phyloP scores from a whole-genome alignment of 2,113 vertebrate species.

The Lepus europaeus region DNA sequence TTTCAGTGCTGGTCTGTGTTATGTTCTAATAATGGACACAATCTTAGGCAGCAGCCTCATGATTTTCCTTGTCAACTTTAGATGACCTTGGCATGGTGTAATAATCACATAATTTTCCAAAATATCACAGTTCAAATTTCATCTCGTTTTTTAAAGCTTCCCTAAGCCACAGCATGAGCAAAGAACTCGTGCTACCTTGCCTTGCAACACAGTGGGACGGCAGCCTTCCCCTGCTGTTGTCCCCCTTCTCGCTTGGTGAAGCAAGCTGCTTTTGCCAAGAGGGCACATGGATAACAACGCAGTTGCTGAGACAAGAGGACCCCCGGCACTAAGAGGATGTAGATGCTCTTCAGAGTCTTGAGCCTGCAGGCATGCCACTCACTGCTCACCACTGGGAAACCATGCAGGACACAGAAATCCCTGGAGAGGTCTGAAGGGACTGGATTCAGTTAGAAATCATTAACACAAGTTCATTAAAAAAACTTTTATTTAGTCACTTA shows the following conservation, averaged over 20 bases:
- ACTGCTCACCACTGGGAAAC: not conserved
- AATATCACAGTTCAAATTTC: not conserved
- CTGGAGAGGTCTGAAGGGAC: too few relatives aligned
- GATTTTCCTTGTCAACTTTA: not conserved
- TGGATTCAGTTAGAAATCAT: not conserved
- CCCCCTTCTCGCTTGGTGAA: not conserved
- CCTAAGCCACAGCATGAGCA: not conserved
- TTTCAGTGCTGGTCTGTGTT: not conserved
- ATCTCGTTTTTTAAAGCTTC: not conserved
- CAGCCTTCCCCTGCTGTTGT: rapidly evolving
- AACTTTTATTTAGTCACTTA: not conserved
- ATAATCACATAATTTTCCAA: not conserved
- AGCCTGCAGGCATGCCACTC: not conserved
- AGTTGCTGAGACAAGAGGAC: not conserved
- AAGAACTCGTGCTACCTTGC: not conserved
- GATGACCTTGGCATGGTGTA: not conserved
- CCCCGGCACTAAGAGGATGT: not conserved
- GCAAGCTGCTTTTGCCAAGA: not conserved
- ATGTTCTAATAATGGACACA: not conserved
- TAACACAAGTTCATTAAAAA: not conserved
- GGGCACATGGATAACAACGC: too few relatives aligned
- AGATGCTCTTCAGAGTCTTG: too few relatives aligned
- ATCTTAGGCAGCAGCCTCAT: not conserved
- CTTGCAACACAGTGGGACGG: rapidly evolving
- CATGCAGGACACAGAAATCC: not conserved